Conservation (phyloP, 2,113 vertebrate species). For the Rhizomys pruinosus region DNA sequence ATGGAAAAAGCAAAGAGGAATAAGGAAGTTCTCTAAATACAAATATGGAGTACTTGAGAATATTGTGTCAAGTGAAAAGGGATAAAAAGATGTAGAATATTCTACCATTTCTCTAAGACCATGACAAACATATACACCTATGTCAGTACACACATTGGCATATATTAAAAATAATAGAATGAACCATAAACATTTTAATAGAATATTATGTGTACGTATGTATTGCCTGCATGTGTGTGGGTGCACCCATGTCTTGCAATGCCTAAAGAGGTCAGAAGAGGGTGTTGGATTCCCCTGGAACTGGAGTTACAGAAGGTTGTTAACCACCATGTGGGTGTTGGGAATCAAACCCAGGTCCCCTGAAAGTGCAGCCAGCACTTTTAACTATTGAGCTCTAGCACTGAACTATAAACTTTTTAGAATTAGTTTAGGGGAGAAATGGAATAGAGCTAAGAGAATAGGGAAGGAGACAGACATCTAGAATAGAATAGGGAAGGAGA, state of each 20-base stretch:
- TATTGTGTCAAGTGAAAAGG: neutral
- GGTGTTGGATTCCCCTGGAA: too few species aligned
- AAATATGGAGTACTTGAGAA: neutral
- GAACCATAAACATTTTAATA: neutral
- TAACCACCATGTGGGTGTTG: too few species aligned
- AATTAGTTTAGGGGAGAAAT: neutral
- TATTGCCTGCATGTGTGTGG: too few species aligned
- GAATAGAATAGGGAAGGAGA: neutral
- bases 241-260: too few species aligned
- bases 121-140: neutral
- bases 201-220: too few species aligned
- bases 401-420: too few species aligned
- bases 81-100: neutral
- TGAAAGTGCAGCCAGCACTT: too few species aligned
- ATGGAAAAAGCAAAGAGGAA: neutral
- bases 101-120: neutral
- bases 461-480: neutral
- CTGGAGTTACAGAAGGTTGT: too few species aligned
- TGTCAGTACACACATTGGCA: neutral
- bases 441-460: neutral
- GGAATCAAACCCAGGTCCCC: too few species aligned
- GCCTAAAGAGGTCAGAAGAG: too few species aligned
- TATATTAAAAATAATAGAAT: neutral
- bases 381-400: too few species aligned
- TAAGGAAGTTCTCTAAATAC: neutral